Conservation (phyloP, 2,888 invertebrate species). For the Noctua fimbriata region DNA sequence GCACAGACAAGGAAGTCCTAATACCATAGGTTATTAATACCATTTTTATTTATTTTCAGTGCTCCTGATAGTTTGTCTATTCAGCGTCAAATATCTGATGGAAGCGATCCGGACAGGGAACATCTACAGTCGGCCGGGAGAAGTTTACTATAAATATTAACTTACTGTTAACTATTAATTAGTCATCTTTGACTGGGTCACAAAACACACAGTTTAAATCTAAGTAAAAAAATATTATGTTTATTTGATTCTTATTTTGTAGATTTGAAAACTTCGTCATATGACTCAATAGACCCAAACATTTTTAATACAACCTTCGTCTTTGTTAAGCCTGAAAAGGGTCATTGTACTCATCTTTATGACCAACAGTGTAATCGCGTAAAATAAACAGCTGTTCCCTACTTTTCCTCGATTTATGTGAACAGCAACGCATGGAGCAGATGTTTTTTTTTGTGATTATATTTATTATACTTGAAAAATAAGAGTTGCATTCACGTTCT, state of each 20-base stretch:
- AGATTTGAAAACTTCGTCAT: background rate
- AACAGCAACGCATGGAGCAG: background rate
- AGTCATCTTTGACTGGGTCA: background rate
- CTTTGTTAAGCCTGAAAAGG: background rate
- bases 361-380: background rate
- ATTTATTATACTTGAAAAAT: background rate
- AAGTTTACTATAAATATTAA: constrained; percentile 81
- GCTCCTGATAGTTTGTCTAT: constrained; percentile 85
- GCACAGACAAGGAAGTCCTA: background rate
- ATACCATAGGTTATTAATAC: background rate
- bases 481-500: background rate
- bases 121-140: constrained; percentile 85
- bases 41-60: constrained; percentile 77
- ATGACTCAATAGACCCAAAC: background rate
- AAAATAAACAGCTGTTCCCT: background rate
- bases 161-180: constrained; percentile 48
- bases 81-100: constrained; percentile 87
- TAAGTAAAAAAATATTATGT: background rate
- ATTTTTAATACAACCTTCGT: background rate
- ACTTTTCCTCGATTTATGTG: background rate
- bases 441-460: background rate
- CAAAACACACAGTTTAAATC: constrained; percentile 7
- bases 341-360: background rate
- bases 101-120: constrained; percentile 86
- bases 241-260: background rate